Base-by-base conservation (phyloP, 1,140 invertebrate genomes). In the Listronotus oregonensis region DNA sequence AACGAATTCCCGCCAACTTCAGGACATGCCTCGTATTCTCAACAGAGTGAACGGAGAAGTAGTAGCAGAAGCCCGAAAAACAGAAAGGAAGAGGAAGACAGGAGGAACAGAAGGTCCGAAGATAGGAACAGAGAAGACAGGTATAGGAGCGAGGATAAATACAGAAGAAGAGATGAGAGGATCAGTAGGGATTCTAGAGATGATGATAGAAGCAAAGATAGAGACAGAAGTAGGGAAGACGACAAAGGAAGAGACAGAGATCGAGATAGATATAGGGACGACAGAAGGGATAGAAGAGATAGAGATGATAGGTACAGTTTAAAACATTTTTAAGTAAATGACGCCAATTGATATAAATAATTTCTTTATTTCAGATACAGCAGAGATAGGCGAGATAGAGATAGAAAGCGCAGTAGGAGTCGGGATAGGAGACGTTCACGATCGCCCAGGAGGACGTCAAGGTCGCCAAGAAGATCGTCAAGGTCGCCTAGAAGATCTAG, bases 401-500 rank as follows among this genome's bases (percentile, higher is more conserved):
- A 66, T 14, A 57, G 61, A 64, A 60, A 60, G 14, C 37, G 61
- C 32, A 71, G 66, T 15, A 62, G 67, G 15, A 64, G 61, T n/a
- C 56, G 67, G 37, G 58, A 71, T 52, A 58, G 69, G 21, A 57
- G 66, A 39, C 58, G 63, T 11, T 52, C 42, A 6, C 42, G 47
- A 37, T 15, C 62, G 7, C 57, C 59, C 17, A 66, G 59, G 54
- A 57, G 62, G 21, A n/a, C 47, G 15, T 64, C 63, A 3, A 71
- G 60, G 50, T 63, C 61, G 44, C 42, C 47, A 18, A 57, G 58
- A 27, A 57, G 69, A 65, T 71, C 52, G 55, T 68, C 65, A 59
- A 59, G 69, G 21, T 75, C 69, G 10, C 72, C 71, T 9, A 67
- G 62, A 37, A 64, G 67, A 9, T 59, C 55, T 0, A 65, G 67